Base-by-base conservation (phyloP, 2,797 vertebrate species). In the Echiichthys vipera region DNA sequence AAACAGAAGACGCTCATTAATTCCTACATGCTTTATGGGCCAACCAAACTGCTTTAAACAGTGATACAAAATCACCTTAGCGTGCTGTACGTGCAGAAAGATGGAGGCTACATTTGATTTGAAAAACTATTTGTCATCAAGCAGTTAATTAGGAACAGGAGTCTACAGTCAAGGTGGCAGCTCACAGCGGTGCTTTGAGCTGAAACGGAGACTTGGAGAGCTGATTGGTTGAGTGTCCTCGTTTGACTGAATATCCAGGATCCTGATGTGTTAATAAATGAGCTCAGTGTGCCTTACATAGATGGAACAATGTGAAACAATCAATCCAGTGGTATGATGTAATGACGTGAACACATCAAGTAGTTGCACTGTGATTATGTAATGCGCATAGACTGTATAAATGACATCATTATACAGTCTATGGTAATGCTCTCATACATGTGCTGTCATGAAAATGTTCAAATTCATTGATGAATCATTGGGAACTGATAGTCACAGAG, bases 291-390 rank as follows among this genome's bases (percentile, higher is more conserved):
- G 22, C 47, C 27, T 15, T 9, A 65, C 14, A 17, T n/a, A 18
- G 17, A 29, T 47, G 27, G 32, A 45, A 46, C 46, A 25, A 63
- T 36, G 30, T 5, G 17, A 12, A 40, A 29, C 30, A 24, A 9
- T 17, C 25, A 18, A 34, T 51, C 54, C 34, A 43, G 39, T 29
- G 27, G 29, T 14, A 29, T 25, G n/a, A 47, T 51, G 25, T 25
- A 62, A 47, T 42, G 14, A n/a, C 18, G 20, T 45, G 40, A 46
- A 37, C 18, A 47, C 17, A 57, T 49, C 42, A 18, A 32, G 18
- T 34, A 29, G 11, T 54, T 22, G 20, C 13, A 24, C 32, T 64
- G 36, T 25, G 43, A 24, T 68, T 49, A 81, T 22, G 37, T 39
- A 36, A n/a, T n/a, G n/a, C n/a, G n/a, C n/a, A n/a, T n/a, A n/a